These are phyloP conservation scores for Lypha dubia DNA, from an alignment of 2,888 invertebrate species.

Conservation along the genomic window DNA sequence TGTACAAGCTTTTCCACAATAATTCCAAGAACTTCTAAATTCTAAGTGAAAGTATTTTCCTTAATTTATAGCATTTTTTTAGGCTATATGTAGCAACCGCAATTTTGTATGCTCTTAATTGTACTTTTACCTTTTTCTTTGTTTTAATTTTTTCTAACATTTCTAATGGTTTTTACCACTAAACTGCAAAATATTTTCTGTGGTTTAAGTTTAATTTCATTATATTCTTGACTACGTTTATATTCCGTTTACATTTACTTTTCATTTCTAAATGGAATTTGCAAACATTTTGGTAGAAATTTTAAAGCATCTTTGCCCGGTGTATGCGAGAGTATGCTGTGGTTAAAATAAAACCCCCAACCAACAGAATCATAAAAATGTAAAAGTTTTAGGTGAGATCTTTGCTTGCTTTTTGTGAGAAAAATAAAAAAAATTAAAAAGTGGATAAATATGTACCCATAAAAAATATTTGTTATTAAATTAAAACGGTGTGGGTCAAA, in stretches of 20 bases:
- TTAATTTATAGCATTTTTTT: no score
- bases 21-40: no score
- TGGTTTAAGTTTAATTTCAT: neutral
- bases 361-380: slow-evolving; percentile 1
- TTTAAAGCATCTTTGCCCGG: slow-evolving; percentile 36
- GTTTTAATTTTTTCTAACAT: neutral
- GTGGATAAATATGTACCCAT: neutral
- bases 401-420: no score
- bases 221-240: slow-evolving; percentile 13
- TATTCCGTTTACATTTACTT: slow-evolving; percentile 19
- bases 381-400: neutral
- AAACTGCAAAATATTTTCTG: slow-evolving; percentile 20
- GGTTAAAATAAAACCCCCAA: slow-evolving; percentile 4
- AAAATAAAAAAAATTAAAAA: neutral
- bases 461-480: neutral
- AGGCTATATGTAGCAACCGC: no score
- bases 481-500: neutral
- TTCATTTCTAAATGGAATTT: slow-evolving; percentile 16
- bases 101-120: no score
- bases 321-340: slow-evolving; percentile 35
- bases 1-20: no score
- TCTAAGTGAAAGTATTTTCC: no score
- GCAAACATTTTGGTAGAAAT: slow-evolving; percentile 14
- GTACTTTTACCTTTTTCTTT: neutral
- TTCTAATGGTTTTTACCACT: slow-evolving; percentile 23